Base-by-base conservation (phyloP, 64 coral and sea anemone genomes). In the Montipora capricornis region DNA sequence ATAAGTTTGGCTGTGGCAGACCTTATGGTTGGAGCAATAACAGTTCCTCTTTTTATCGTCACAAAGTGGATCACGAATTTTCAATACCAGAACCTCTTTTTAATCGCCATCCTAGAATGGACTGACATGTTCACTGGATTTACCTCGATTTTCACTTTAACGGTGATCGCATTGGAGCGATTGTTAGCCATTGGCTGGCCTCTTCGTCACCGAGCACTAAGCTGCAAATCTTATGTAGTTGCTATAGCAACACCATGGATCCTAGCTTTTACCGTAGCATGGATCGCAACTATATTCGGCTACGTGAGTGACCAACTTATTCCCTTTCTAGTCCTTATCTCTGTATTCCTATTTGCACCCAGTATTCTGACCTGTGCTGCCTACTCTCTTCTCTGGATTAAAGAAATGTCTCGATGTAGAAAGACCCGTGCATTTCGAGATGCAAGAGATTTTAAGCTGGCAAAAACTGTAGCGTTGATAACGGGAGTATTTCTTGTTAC, bases 61-160 rank as follows among this genome's bases (percentile, higher is more conserved):
- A 0, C 52, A 55, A 0, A 0, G 0, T 55, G 52, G 52, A 55
- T 7, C 69, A 8, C 6, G 0, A 20, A 73, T 1, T 0, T 2
- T 19, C 17, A 22, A 5, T 4, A 1, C 26, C 1, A 46, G 26
- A 19, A 45, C 52, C 16, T 22, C 19, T 2, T 73, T 14, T 20
- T 22, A 6, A 1, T 26, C 5, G 69, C 0, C 20, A 73, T 37
- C 6, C 5, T 6, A 20, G 76, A 79, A 3, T 79, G 76, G 15
- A 49, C 68, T 20, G 88, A 90, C 68, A 68, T 90, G 76, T 80
- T 90, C 20, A 80, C 88, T 24, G 88, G 88, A 0, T 80, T 90
- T 80, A 3, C 5, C 14, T 90, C 88, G 3, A 49, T 90, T 20
- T 90, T 90, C 11, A 67, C 88, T 1, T 15, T 90, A 0, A 66